Base-by-base conservation (phyloP, 2,888 invertebrate species). In the Stenodera caucasica region DNA sequence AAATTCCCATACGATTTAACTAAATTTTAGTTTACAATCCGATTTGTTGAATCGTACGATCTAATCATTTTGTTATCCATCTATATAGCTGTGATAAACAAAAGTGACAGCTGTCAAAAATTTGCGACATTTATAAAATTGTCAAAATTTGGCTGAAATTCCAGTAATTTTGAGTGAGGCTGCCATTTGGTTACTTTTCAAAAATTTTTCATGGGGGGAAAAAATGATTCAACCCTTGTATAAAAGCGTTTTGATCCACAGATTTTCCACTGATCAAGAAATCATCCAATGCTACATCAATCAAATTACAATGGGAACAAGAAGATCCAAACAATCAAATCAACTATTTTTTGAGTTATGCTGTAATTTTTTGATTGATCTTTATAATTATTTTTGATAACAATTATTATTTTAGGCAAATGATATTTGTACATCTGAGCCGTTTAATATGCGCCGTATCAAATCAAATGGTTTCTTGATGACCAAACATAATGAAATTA, bases 401-500 rank as follows among this genome's bases (percentile, higher is more conserved):
- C 12, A 29, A 57, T 49, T 52, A 18, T 55, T 33, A 53, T 71
- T 70, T 52, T 55, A 77, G 75, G 77, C 72, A 14, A 72, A 72
- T 53, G 74, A 76, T 59, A 59, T 72, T 33, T 78, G 78, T 55
- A 50, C 55, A 5, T 50, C 57, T 26, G 71, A 67, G n/a, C 61
- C 67, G 6, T 63, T 57, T 32, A 72, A 70, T 59, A 61, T 64
- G 12, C 57, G 61, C 23, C 69, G 79, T 58, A 50, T 68, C 12
- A 77, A 74, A 67, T 78, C 78, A 0, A 75, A 72, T 66, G 78
- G 77, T 37, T 77, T 75, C 59, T 26, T 78, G 8, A 69, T 74
- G 14, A 74, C 73, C 4, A 75, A 71, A 61, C 63, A 66, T 6
- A 77, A 70, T 57, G 67, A 73, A 63, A 59, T 77, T 3, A 55